Conservation (phyloP, 2,888 invertebrate genomes). For the Pandemis cinnamomeana region DNA sequence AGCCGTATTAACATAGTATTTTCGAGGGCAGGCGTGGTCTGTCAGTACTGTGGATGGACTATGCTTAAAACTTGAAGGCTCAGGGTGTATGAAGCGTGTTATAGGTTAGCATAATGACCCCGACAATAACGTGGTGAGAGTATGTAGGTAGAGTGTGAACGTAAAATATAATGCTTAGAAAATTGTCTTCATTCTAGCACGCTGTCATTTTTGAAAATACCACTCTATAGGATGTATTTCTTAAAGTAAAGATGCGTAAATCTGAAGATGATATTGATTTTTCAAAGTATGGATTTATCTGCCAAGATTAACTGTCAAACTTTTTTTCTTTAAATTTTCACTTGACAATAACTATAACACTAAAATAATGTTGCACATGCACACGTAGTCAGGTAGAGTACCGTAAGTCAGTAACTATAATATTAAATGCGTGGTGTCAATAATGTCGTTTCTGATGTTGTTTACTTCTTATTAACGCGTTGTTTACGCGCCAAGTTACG, state of each 20-base stretch:
- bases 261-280: too few relatives aligned
- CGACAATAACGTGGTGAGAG: background rate
- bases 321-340: background rate
- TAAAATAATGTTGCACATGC: too few relatives aligned
- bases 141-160: background rate
- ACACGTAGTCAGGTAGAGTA: background rate
- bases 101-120: conserved; percentile 1
- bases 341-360: too few relatives aligned
- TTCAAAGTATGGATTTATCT: background rate
- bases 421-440: background rate
- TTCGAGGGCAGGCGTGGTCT: conserved; percentile 1
- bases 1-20: conserved; percentile 4
- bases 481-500: background rate
- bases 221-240: too few relatives aligned
- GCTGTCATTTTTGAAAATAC: too few relatives aligned
- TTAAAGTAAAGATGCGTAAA: too few relatives aligned
- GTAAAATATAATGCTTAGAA: background rate
- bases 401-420: background rate
- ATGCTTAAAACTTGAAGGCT: background rate
- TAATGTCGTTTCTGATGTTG: background rate
- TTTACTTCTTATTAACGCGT: background rate
- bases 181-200: background rate
- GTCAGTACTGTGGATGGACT: background rate
- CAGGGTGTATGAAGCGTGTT: background rate
- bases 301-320: background rate